These are phyloP conservation scores for Brachionus rubens DNA, from an alignment of 1,140 invertebrate species.

Conservation along the genomic window DNA sequence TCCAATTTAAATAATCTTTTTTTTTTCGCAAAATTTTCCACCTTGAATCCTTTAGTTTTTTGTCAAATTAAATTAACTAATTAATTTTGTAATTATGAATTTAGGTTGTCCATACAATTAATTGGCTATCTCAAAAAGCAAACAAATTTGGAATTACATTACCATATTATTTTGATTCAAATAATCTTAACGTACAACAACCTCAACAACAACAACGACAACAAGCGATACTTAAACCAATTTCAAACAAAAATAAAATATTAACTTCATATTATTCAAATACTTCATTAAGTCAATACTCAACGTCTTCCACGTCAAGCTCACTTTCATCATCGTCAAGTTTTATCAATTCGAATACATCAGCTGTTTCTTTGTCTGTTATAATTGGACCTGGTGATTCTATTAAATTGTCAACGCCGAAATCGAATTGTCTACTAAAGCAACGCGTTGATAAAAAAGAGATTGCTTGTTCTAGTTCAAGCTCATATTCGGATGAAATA, in stretches of 20 bases:
- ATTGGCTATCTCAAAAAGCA: conserved; percentile 7
- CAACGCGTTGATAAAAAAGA: conserved; percentile 21
- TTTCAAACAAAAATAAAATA: not conserved
- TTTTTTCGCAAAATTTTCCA: too few species aligned
- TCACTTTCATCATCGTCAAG: conserved; percentile 19
- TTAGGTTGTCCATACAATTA: conserved; percentile 33
- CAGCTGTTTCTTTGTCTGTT: not conserved
- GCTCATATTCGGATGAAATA: conserved; percentile 37
- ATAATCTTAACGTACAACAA: not conserved
- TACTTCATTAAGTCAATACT: conserved; percentile 19
- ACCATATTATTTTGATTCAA: not conserved
- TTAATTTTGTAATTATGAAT: not conserved
- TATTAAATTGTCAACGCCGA: conserved; percentile 15
- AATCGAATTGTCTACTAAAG: not conserved
- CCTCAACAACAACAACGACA: not conserved
- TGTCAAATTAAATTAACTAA: not conserved
- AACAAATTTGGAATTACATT: conserved; percentile 30
- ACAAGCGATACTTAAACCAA: not conserved
- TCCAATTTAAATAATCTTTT: too few species aligned
- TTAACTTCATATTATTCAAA: conserved; percentile 21
- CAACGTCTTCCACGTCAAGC: conserved; percentile 1
- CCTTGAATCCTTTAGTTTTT: too few species aligned
- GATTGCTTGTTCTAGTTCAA: conserved; percentile 7
- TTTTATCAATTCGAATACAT: not conserved
- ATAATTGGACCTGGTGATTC: conserved; percentile 23